A percentile compares a stretch with the other conserved stretches of the same genome.
Conservation (phyloP, 1,140 invertebrate species). For the Gerris buenoi region DNA sequence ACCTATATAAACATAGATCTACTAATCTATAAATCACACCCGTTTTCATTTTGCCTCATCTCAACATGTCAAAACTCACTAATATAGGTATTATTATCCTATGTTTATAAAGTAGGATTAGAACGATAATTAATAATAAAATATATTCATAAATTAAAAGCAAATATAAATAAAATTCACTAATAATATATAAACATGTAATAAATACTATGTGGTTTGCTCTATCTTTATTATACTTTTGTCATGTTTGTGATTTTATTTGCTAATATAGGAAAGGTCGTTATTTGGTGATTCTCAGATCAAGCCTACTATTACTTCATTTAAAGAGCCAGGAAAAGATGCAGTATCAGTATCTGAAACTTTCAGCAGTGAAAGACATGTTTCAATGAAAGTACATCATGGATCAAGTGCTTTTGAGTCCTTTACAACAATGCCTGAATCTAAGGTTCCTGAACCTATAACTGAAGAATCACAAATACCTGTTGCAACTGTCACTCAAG, state of each 20-base stretch:
- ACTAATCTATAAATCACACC: too few species aligned
- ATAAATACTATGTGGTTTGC: too few species aligned
- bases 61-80: too few species aligned
- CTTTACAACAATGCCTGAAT: background rate
- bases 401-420: background rate
- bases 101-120: too few species aligned
- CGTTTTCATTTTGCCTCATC: too few species aligned
- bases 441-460: background rate
- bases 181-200: too few species aligned
- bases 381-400: constrained; percentile 18
- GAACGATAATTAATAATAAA: too few species aligned
- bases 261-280: background rate
- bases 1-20: too few species aligned
- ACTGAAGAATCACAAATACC: background rate
- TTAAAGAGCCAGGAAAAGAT: constrained; percentile 7
- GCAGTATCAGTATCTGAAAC: constrained; percentile 16
- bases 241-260: background rate
- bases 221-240: too few species aligned
- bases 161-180: too few species aligned
- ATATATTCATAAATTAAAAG: too few species aligned
- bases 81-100: too few species aligned
- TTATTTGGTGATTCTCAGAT: background rate
- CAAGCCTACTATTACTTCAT: background rate
- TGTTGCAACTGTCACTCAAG: background rate
- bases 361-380: constrained; percentile 18